These are phyloP conservation scores for Pipistrellus kuhlii DNA, from an alignment of 2,797 vertebrate species.

Conservation along the genomic window DNA sequence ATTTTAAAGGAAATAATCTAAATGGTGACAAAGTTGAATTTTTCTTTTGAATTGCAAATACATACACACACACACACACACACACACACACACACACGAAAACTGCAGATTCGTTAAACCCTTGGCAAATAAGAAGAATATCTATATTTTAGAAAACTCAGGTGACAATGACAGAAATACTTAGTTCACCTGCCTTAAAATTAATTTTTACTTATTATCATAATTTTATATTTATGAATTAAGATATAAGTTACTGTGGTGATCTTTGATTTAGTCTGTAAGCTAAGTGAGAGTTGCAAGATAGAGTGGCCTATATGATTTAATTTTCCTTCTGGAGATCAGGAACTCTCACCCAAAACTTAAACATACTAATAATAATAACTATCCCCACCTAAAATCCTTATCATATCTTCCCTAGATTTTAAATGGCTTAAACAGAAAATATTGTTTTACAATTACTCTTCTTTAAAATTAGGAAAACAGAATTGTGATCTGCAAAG, in stretches of 20 bases:
- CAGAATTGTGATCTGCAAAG: neutral
- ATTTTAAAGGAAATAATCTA: conserved; percentile 7
- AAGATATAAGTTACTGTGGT: neutral
- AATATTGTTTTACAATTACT: neutral
- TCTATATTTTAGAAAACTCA: conserved; percentile 3
- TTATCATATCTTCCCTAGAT: neutral
- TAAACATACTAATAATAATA: neutral
- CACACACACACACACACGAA: too few relatives aligned
- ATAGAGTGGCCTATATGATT: neutral
- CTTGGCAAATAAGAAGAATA: neutral
- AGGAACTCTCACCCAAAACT: neutral
- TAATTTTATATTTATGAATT: conserved; percentile 26
- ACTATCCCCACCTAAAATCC: neutral
- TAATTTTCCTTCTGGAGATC: conserved; percentile 15
- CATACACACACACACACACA: too few relatives aligned
- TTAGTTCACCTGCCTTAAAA: neutral
- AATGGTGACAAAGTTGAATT: conserved; percentile 17
- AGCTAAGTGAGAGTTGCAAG: neutral
- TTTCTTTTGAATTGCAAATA: conserved; percentile 24
- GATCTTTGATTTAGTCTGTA: neutral
- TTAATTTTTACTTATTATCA: conserved; percentile 27
- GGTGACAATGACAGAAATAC: neutral
- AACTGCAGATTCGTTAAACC: neutral
- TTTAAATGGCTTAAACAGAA: conserved; percentile 6
- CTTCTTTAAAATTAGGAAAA: conserved; percentile 23